Evolutionary conservation across 2,797 vertebrate genomes (phyloP), one percentile per base, ranked within the genome.

Genomic region (Hydrocynus forskahlii): DNA sequence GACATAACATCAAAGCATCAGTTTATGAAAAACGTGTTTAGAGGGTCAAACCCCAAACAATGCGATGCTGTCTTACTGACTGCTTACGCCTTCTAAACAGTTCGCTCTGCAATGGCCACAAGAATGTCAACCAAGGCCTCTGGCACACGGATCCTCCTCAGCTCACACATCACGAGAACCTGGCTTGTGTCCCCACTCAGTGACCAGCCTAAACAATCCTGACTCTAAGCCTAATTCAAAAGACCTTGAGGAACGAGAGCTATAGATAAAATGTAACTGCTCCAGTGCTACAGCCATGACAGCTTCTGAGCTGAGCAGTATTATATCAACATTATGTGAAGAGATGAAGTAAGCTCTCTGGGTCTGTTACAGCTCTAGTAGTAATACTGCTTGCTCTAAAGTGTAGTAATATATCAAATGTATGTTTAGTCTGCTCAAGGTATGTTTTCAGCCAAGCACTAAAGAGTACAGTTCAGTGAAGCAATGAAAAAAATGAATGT

Each of bases 51-150:
- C 59, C 68, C 55, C 19, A 71, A 80, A 80, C 66, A 48, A 82
- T 35, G 77, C 81, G 35, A 80, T 64, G 75, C 76, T 83, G 76
- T 69, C 71, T 66, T 67, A 59, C 60, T 66, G 54, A 59, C 25
- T 23, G 72, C 77, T 82, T 45, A 55, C 45, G 67, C 70, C 57
- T 76, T 69, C 62, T 78, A 76, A 83, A 83, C 69, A 64, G 35
- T 45, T n/a, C 17, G 79, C 71, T 68, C 88, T 88, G 84, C 81
- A 83, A n/a, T 57, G 80, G 87, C 91, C 92, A 88, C 93, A 93
- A 91, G 92, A 93, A 94, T 94, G 90, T 91, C 91, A 92, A 92
- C 92, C 89, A 90, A 81, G 88, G 88, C 84, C 90, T 89, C 86
- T 72, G 85, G 84, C 82, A 87, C 80, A 89, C 71, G 87, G 84